phyloP scores from a whole-genome alignment of 2,888 invertebrate species.

The Pardosa pseudoannulata region DNA sequence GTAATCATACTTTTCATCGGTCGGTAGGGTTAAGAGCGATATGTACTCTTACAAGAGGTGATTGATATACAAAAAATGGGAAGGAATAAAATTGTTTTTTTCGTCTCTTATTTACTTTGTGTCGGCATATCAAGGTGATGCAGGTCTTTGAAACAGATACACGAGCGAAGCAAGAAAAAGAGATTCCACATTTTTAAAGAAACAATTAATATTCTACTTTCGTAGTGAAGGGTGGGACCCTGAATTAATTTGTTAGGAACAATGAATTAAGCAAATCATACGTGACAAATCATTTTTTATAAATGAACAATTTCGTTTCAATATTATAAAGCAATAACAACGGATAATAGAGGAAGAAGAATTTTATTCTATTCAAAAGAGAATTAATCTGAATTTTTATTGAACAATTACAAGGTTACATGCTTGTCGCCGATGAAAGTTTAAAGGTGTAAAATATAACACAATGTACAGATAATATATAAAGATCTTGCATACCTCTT shows the following conservation, averaged over 20 bases:
- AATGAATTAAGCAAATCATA: too few relatives aligned
- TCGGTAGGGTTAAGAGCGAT: constrained; percentile 6
- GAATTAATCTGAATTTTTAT: too few relatives aligned
- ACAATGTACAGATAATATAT: too few relatives aligned
- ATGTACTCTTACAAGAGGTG: neutral
- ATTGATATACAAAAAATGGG: neutral
- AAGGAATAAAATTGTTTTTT: neutral
- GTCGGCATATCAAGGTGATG: neutral
- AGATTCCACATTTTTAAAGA: neutral
- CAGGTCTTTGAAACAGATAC: neutral
- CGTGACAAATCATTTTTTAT: too few relatives aligned
- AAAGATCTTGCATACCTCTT: too few relatives aligned
- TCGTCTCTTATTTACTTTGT: neutral
- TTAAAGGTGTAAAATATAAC: too few relatives aligned
- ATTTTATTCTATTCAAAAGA: too few relatives aligned
- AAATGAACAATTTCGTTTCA: too few relatives aligned
- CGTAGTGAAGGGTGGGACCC: neutral
- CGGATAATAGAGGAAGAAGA: too few relatives aligned
- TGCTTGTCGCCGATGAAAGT: too few relatives aligned
- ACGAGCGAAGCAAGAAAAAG: neutral
- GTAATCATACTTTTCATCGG: constrained; percentile 47
- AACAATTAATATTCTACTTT: neutral
- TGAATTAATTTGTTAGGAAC: neutral
- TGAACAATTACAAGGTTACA: too few relatives aligned
- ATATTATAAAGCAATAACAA: too few relatives aligned